These are phyloP conservation scores for Sinodicranocentrus sp. DNA, from an alignment of 2,888 invertebrate species.

Conservation along the genomic window DNA sequence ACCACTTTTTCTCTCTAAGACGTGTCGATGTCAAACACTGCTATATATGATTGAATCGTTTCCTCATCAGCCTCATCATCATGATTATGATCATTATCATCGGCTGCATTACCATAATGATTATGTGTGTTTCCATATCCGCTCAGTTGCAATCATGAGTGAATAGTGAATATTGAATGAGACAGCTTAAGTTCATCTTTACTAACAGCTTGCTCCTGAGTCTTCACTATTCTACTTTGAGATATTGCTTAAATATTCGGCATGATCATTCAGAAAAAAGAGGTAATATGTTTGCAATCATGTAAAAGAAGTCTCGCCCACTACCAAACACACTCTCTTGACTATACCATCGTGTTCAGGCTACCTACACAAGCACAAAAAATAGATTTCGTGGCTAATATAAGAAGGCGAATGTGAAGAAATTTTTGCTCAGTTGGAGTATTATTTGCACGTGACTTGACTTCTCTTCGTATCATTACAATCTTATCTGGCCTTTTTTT, in stretches of 20 bases:
- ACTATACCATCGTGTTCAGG: slow-evolving; percentile 22
- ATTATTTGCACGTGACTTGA: slow-evolving; percentile 63
- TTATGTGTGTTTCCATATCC: slow-evolving; percentile 15
- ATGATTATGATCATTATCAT: slow-evolving; percentile 45
- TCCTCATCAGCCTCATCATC: slow-evolving; percentile 54
- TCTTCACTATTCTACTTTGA: neutral
- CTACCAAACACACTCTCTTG: neutral
- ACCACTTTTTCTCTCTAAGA: neutral
- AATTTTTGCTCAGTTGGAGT: slow-evolving; percentile 70
- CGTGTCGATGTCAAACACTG: neutral
- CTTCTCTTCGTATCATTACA: slow-evolving; percentile 31
- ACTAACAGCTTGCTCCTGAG: neutral
- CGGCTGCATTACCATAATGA: slow-evolving; percentile 27
- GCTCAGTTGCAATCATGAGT: neutral
- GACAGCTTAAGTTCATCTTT: slow-evolving; percentile 56
- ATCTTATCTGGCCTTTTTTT: neutral
- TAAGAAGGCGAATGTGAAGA: slow-evolving; percentile 74
- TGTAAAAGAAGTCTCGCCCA: slow-evolving; percentile 68
- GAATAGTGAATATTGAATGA: slow-evolving; percentile 2
- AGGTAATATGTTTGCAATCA: slow-evolving; percentile 57
- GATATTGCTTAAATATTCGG: neutral
- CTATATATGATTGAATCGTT: slow-evolving; percentile 55
- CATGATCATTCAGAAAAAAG: slow-evolving; percentile 45
- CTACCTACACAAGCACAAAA: slow-evolving; percentile 73
- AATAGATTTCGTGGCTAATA: slow-evolving; percentile 74